Conservation (phyloP, 2,797 vertebrate species). For the Sebastes nivosus region DNA sequence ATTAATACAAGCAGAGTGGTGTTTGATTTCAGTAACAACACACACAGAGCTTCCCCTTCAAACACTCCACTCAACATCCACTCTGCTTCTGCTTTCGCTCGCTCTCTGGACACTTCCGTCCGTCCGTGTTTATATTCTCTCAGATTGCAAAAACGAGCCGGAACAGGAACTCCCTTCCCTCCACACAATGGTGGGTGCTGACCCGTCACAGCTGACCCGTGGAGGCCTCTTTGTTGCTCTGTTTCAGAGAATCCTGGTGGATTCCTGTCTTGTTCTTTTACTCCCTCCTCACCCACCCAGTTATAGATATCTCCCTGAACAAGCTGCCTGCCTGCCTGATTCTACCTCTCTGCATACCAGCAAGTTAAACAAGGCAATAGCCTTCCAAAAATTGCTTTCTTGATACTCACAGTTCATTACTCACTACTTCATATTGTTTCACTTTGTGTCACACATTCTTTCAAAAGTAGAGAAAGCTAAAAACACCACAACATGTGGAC, state of each 20-base stretch:
- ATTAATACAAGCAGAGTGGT: not conserved
- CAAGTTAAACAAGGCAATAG: not conserved
- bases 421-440: constrained; percentile 9
- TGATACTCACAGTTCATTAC: constrained; percentile 1
- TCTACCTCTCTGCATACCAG: not conserved
- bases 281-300: not conserved
- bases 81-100: constrained; percentile 44
- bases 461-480: not conserved
- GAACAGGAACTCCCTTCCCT: constrained; percentile 68
- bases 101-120: constrained; percentile 53
- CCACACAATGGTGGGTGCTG: constrained; percentile 67
- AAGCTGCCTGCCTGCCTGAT: not conserved
- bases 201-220: constrained; percentile 70
- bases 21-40: constrained; percentile 50
- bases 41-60: not conserved
- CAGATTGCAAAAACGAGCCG: constrained; percentile 59
- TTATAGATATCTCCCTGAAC: not conserved
- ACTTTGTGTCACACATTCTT: not conserved
- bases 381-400: not conserved
- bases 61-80: constrained; percentile 18
- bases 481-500: not conserved
- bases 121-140: constrained; percentile 68
- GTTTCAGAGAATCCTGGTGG: constrained; percentile 21
- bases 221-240: constrained; percentile 62
- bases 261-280: constrained; percentile 36